Evolutionary conservation across 1,140 invertebrate species (phyloP), one percentile per base, ranked within the genome.

Genomic region (Sminthurides bifidus): DNA sequence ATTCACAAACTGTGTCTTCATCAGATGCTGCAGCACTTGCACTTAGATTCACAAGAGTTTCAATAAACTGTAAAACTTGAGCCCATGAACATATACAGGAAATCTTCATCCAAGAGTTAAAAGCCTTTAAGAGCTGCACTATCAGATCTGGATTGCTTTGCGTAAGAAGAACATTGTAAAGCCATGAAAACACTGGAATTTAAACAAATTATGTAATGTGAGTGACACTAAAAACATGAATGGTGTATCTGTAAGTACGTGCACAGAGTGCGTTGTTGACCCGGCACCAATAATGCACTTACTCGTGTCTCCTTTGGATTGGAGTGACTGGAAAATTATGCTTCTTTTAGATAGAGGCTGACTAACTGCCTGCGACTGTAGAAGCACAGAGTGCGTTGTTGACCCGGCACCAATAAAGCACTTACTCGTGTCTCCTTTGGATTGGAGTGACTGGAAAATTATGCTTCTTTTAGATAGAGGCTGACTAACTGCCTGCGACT

Each of bases 261-360:
- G n/a, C n/a, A n/a, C n/a, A n/a, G n/a, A n/a, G n/a, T n/a, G n/a
- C n/a, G n/a, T n/a, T n/a, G n/a, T n/a, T n/a, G n/a, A n/a, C n/a
- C n/a, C n/a, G n/a, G n/a, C n/a, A n/a, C n/a, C 17, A 26, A 27
- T 29, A 31, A 23, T 29, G 37, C 5, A 54, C 40, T 44, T 54
- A 64, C 59, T 64, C 26, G 51, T 41, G 40, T 64, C 55, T 40
- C 62, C 62, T 59, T 64, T 64, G 29, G 35, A 45, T 52, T 64
- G 62, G 1, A 64, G 23, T 26, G 55, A 56, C 33, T 50, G 26
- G 55, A 45, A 49, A n/a, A n/a, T n/a, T n/a, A n/a, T n/a, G n/a
- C n/a, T n/a, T n/a, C n/a, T n/a, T n/a, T n/a, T n/a, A n/a, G n/a
- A n/a, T n/a, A n/a, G n/a, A n/a, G n/a, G n/a, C n/a, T n/a, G n/a